phyloP scores from a whole-genome alignment of 2,888 invertebrate genomes.

The Osmoderma eremita region DNA sequence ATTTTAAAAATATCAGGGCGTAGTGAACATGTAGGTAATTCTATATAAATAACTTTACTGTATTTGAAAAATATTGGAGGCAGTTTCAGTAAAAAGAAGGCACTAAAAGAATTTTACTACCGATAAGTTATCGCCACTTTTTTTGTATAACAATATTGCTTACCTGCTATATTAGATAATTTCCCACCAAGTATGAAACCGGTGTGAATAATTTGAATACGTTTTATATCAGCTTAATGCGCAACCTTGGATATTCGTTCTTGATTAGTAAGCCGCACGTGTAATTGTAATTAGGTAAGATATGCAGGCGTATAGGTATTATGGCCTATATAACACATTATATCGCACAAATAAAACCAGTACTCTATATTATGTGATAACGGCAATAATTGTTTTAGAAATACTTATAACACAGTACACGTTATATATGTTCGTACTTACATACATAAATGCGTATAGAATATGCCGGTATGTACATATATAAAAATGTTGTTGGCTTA shows the following conservation, averaged over 20 bases:
- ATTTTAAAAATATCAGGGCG: too few species aligned
- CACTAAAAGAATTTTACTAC: neutral
- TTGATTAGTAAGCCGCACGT: conserved; percentile 10
- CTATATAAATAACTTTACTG: too few species aligned
- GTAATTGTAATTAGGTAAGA: conserved; percentile 10
- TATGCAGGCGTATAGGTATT: neutral
- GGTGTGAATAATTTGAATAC: conserved; percentile 21
- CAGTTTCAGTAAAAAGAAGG: too few species aligned
- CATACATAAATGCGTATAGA: too few species aligned
- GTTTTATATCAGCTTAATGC: conserved; percentile 24
- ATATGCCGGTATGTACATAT: neutral
- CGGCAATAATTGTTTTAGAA: conserved; percentile 6
- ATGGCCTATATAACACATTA: too few species aligned
- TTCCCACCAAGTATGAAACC: neutral
- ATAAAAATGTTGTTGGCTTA: neutral
- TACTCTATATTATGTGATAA: neutral
- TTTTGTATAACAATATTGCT: neutral
- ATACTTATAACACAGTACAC: neutral
- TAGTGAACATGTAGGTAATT: too few species aligned
- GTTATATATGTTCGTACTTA: neutral
- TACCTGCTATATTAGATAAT: neutral
- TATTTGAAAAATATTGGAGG: too few species aligned
- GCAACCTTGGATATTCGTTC: conserved; percentile 23
- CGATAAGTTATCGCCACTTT: conserved; percentile 3
- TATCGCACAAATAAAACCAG: too few species aligned